These are phyloP conservation scores for Poecilia velifera DNA, from an alignment of 2,797 vertebrate species.

Conservation along the genomic window DNA sequence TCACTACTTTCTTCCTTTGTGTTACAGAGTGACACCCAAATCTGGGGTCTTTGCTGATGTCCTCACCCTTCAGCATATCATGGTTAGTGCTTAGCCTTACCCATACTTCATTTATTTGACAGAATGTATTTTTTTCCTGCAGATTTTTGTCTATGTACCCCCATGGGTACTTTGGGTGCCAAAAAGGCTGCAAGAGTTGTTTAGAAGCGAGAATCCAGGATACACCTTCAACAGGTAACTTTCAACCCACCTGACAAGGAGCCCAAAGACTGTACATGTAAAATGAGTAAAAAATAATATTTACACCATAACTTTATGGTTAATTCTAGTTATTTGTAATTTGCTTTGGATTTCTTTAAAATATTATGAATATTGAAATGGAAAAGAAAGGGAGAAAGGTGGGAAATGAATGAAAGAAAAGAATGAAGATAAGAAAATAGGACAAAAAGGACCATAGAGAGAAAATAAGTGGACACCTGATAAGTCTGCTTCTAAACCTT, in stretches of 20 bases:
- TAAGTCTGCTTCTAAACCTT: too few relatives aligned
- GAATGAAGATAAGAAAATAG: too few relatives aligned
- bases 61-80: not conserved
- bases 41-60: not conserved
- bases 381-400: too few relatives aligned
- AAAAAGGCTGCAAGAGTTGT: not conserved
- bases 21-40: not conserved
- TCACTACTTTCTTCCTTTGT: not conserved
- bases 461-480: too few relatives aligned
- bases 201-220: not conserved
- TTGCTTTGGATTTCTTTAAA: too few relatives aligned
- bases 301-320: not conserved
- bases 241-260: not conserved
- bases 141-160: not conserved
- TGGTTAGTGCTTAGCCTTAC: not conserved
- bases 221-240: not conserved
- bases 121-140: not conserved
- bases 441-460: too few relatives aligned
- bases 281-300: not conserved
- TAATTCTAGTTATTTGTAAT: too few relatives aligned
- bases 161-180: not conserved
- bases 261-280: not conserved
- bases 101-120: not conserved
- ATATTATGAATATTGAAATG: too few relatives aligned
- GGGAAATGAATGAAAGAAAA: too few relatives aligned